These are phyloP conservation scores for Zygothrica quintamaculata DNA, from an alignment of 2,888 invertebrate species.

Conservation along the genomic window DNA sequence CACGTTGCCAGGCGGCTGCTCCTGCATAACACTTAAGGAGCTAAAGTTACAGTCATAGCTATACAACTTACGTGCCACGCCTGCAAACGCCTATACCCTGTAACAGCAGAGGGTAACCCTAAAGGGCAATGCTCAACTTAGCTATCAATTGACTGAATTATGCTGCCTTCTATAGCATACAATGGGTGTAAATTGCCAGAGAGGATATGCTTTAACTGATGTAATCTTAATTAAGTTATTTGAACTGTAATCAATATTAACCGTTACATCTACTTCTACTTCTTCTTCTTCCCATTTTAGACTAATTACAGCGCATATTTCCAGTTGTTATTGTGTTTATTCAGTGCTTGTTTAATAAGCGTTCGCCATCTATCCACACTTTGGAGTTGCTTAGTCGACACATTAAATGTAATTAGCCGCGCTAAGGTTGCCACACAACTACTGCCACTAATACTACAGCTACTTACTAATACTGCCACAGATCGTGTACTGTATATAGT, in stretches of 20 bases:
- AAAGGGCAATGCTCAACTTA: too few species aligned
- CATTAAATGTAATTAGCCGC: conserved; percentile 77
- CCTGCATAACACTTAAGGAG: conserved; percentile 65
- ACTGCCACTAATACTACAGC: too few species aligned
- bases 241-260: too few species aligned
- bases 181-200: too few species aligned
- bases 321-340: background rate
- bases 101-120: too few species aligned
- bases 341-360: conserved; percentile 63
- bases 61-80: conserved; percentile 55
- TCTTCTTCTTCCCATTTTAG: too few species aligned
- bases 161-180: too few species aligned
- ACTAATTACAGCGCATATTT: conserved; percentile 18
- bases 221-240: too few species aligned
- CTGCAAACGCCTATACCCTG: conserved; percentile 50
- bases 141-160: too few species aligned
- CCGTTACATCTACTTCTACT: background rate
- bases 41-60: conserved; percentile 55
- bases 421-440: conserved; percentile 73
- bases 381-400: conserved; percentile 76
- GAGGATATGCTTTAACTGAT: too few species aligned
- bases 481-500: conserved; percentile 4
- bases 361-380: conserved; percentile 51
- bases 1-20: conserved; percentile 56
- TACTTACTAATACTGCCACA: background rate